Base-by-base conservation (phyloP, 2,888 invertebrate genomes). In the Hemithea aestivaria region DNA sequence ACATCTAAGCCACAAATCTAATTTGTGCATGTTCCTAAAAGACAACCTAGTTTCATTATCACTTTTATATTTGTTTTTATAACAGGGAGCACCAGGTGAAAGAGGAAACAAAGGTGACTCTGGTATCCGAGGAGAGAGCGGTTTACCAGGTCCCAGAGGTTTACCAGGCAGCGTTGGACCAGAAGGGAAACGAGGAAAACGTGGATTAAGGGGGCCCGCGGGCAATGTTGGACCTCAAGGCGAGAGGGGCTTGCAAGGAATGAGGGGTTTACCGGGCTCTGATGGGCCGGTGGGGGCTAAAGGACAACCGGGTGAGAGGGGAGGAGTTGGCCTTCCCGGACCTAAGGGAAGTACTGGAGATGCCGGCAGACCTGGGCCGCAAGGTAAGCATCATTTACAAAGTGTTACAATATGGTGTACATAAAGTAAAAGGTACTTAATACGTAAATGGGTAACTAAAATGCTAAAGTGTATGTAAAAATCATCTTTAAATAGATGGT, bases 171-270 rank as follows among this genome's bases (percentile, higher is more conserved):
- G 89, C 2, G 71, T 90, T 3, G 96, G 95, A 0, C 89, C 92
- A 1, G 93, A 95, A 65, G 95, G 94, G 2, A 95, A 95, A 82
- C 89, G 94, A 40, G 95, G 95, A 0, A 94, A 94, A 66, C 83
- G 94, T 45, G 94, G 95, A 1, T 89, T 92, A 57, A 84, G 93
- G 44, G 94, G 95, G n/a, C 92, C 94, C 0, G 89, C 90, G 6
- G 94, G 95, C 0, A 88, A 90, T 32, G 61, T 89, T n/a, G 94
- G 94, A 1, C 90, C 93, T 8, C 82, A 89, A 55, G 94, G 95
- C 12, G 94, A 95, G 73, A 84, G 94, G 54, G 94, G 93, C 1
- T 61, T 87, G 35, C 81, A 89, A 41, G 93, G 93, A 16, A 83
- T 83, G 56, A 65, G 91, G 59, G 94, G 94, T 25, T 67, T 94